Conservation (phyloP, 2,113 vertebrate genomes). For the Nothoprocta perdicaria region DNA sequence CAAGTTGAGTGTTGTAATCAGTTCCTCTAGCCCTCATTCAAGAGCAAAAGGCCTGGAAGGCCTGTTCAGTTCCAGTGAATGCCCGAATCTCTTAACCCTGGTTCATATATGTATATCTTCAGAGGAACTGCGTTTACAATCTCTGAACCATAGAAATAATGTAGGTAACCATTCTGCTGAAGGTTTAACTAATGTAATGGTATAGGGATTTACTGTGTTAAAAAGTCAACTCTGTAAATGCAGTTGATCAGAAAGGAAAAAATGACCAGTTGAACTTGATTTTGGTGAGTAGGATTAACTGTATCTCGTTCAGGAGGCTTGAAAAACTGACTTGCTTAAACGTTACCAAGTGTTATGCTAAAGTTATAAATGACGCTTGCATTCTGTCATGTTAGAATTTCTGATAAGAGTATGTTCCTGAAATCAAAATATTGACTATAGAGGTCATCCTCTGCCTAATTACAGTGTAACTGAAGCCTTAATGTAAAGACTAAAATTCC, state of each 20-base stretch:
- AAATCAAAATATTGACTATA: neutral
- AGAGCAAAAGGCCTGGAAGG: neutral
- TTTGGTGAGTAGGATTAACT: neutral
- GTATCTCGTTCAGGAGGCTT: neutral
- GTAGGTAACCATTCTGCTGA: neutral
- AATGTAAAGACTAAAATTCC: neutral
- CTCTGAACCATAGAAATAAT: neutral
- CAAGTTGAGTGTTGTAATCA: neutral
- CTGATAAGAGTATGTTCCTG: neutral
- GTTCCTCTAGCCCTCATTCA: neutral
- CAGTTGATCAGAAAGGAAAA: neutral
- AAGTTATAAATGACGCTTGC: accelerated
- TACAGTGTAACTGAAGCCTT: neutral
- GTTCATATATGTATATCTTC: neutral
- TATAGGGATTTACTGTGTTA: neutral
- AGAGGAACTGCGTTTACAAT: neutral
- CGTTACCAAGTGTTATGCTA: neutral
- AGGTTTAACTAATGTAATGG: neutral
- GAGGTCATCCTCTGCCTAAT: neutral
- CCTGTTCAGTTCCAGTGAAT: neutral
- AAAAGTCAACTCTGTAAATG: neutral
- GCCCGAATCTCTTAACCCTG: neutral
- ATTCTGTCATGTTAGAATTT: neutral
- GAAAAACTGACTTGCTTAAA: neutral
- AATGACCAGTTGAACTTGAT: neutral